Evolutionary conservation across 2,888 invertebrate genomes (phyloP).

Genomic region (Patella caerulea): DNA sequence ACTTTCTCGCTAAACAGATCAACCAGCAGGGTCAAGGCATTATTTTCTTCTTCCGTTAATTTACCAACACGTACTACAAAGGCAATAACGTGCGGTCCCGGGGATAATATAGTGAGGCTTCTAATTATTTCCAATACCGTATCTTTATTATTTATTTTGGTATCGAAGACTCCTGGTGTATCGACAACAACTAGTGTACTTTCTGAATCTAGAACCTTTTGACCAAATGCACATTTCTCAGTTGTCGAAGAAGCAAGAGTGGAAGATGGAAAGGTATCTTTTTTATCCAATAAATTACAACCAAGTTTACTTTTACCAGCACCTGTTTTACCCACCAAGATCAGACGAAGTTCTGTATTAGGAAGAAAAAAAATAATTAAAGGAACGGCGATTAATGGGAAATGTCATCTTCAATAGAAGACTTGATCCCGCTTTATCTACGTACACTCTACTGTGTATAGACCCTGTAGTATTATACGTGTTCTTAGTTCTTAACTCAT

Average conservation of each 20-base stretch:
- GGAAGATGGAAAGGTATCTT: neutral
- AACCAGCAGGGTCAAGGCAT: conserved; percentile 28
- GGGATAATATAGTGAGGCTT: conserved; percentile 26
- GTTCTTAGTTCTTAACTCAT: too few species aligned
- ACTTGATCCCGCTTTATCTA: too few species aligned
- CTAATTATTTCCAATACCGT: conserved; percentile 28
- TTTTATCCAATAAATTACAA: neutral
- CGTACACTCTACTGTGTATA: too few species aligned
- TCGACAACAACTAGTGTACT: conserved; percentile 12
- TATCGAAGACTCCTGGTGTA: conserved; percentile 38
- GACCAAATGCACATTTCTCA: neutral
- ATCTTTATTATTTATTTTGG: conserved; percentile 21
- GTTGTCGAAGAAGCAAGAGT: neutral
- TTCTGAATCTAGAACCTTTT: neutral
- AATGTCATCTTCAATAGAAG: too few species aligned
- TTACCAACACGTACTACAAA: conserved; percentile 28
- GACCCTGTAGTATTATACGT: too few species aligned
- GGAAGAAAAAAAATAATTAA: too few species aligned
- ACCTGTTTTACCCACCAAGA: conserved; percentile 11
- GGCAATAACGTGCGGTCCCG: conserved; percentile 36
- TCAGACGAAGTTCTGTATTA: neutral
- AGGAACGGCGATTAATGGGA: too few species aligned
- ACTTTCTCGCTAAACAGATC: conserved; percentile 28
- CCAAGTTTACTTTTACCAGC: conserved; percentile 14
- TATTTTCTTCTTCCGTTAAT: conserved; percentile 35